These are phyloP conservation scores for Chirona hameri DNA, from an alignment of 2,888 invertebrate genomes.

Conservation along the genomic window DNA sequence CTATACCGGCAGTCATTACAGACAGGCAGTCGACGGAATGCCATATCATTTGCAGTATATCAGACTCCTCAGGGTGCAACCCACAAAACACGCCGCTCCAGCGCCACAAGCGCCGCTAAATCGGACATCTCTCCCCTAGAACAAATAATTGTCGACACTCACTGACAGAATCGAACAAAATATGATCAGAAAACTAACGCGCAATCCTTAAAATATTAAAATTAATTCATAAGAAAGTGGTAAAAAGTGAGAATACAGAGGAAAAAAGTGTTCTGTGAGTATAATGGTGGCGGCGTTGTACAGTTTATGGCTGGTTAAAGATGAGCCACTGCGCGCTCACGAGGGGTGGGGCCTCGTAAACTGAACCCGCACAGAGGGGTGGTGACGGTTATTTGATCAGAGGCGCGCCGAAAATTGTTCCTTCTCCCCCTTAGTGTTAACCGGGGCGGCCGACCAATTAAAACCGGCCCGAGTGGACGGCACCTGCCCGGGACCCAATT, in stretches of 20 bases:
- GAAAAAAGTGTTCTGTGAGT: slow-evolving; percentile 28
- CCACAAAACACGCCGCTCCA: background rate
- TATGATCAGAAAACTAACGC: slow-evolving; percentile 26
- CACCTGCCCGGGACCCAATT: background rate
- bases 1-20: no score
- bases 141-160: slow-evolving; percentile 24
- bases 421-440: slow-evolving; percentile 13
- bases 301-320: slow-evolving; percentile 25
- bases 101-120: background rate
- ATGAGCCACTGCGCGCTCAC: background rate
- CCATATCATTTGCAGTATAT: slow-evolving; percentile 6
- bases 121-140: slow-evolving; percentile 2
- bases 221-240: slow-evolving; percentile 24
- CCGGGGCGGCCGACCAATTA: background rate
- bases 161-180: slow-evolving; percentile 24
- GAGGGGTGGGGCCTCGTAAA: background rate
- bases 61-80: background rate
- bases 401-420: slow-evolving; percentile 11
- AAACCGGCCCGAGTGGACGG: background rate
- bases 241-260: background rate
- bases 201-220: slow-evolving; percentile 13
- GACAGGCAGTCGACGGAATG: background rate
- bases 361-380: background rate
- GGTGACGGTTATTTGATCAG: slow-evolving; percentile 28
- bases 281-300: background rate